Conservation (phyloP, 2,888 invertebrate genomes). For the Pseudeuparius sepicola region DNA sequence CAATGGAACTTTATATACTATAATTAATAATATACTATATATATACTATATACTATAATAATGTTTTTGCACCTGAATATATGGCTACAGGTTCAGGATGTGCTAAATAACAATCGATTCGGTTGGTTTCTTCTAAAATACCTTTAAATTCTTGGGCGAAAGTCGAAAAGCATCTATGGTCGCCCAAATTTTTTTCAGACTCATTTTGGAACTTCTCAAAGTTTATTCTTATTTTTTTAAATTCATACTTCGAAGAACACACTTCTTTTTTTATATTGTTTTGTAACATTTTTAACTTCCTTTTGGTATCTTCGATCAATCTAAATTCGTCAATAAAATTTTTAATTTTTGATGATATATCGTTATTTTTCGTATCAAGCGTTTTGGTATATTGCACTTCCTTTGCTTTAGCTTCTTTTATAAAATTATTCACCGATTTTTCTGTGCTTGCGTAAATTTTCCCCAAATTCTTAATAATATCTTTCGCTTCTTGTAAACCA, state of each 20-base stretch:
- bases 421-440: conserved; percentile 90
- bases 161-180: conserved; percentile 20
- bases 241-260: conserved; percentile 17
- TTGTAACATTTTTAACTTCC: conserved; percentile 22
- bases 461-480: conserved; percentile 21
- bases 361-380: conserved; percentile 14
- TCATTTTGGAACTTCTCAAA: conserved; percentile 17
- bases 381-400: conserved; percentile 14
- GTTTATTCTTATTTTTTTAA: conserved; percentile 17
- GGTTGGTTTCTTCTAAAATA: conserved; percentile 14
- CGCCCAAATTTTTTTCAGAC: conserved; percentile 20
- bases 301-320: conserved; percentile 23
- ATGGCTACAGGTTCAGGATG: too few species aligned
- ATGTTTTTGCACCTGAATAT: too few species aligned
- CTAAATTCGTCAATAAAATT: conserved; percentile 21
- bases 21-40: too few species aligned
- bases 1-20: too few species aligned
- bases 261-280: conserved; percentile 22
- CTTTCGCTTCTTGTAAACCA: conserved; percentile 26
- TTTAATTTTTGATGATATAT: too few species aligned
- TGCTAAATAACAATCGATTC: conserved; percentile 13
- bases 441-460: conserved; percentile 49
- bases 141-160: conserved; percentile 19
- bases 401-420: conserved; percentile 65
- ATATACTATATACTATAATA: conserved; percentile 6